Conservation (phyloP, 2,113 vertebrate species). For the Turnix velox region DNA sequence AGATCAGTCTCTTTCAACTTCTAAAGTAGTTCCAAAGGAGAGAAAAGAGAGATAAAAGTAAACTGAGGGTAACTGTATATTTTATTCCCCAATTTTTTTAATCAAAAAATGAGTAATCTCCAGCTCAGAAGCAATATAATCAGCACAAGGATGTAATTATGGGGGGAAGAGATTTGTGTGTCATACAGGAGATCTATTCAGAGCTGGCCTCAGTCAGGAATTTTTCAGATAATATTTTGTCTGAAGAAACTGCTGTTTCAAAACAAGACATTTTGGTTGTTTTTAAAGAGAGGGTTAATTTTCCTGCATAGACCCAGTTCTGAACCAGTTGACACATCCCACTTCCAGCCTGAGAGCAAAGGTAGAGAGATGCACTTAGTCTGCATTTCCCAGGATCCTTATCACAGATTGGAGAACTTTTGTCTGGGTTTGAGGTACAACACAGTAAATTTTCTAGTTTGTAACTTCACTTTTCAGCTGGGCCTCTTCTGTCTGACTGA, state of each 20-base stretch:
- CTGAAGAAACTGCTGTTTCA: neutral
- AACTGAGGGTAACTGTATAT: conserved; percentile 1
- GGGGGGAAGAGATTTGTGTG: neutral
- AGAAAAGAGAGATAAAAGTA: neutral
- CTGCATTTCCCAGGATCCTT: neutral
- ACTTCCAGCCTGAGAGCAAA: neutral
- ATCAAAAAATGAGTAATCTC: conserved; percentile 13
- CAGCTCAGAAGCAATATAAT: conserved; percentile 36
- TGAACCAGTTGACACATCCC: neutral
- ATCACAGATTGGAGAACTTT: neutral
- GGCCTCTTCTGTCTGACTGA: no score
- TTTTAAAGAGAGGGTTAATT: neutral
- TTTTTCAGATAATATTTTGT: conserved; percentile 9
- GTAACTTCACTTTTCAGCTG: no score
- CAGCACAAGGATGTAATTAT: conserved; percentile 44
- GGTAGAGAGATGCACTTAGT: neutral
- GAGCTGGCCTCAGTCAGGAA: neutral
- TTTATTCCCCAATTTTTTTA: neutral
- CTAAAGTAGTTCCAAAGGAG: neutral
- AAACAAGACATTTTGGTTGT: neutral
- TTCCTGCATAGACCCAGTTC: neutral
- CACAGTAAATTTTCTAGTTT: no score
- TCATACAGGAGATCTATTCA: neutral
- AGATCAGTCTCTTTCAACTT: neutral
- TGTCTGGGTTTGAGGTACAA: no score